A percentile compares a stretch with the other conserved stretches of the same genome.
These are phyloP conservation scores for Myodes glareolus DNA, from an alignment of 2,113 vertebrate genomes.

Conservation along the genomic window DNA sequence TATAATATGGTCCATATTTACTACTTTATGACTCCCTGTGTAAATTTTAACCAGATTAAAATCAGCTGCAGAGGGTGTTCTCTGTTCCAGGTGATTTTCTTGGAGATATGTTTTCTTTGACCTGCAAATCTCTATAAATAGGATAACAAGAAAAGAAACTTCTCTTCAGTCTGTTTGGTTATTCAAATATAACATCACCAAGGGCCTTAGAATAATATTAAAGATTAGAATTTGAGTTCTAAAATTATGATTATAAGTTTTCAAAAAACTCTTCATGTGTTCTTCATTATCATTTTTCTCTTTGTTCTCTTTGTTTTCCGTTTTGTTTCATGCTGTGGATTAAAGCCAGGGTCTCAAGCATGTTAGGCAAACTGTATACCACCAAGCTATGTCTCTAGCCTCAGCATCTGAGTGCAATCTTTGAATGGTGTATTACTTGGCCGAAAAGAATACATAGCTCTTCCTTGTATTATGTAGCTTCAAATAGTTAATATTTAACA, in stretches of 20 bases:
- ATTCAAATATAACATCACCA: neutral
- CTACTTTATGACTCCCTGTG: neutral
- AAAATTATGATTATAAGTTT: neutral
- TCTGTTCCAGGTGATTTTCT: neutral
- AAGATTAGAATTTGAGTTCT: neutral
- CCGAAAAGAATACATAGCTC: neutral
- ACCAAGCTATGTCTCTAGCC: neutral
- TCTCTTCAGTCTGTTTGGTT: too few relatives aligned
- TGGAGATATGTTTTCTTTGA: neutral
- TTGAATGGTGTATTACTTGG: neutral
- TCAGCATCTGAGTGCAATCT: neutral
- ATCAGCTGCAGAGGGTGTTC: fast-evolving
- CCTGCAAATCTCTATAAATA: neutral
- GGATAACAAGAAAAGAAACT: neutral
- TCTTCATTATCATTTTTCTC: neutral
- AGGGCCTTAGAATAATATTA: neutral
- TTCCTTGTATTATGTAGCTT: neutral
- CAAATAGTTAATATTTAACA: neutral
- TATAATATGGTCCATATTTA: fast-evolving
- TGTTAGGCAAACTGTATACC: neutral
- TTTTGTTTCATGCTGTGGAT: neutral
- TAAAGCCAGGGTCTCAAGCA: neutral
- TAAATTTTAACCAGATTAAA: too few relatives aligned
- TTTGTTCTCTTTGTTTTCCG: neutral
- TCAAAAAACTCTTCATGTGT: neutral